Evolutionary conservation across 2,888 invertebrate species (phyloP).

Genomic region (Kryphioiulus occultus): DNA sequence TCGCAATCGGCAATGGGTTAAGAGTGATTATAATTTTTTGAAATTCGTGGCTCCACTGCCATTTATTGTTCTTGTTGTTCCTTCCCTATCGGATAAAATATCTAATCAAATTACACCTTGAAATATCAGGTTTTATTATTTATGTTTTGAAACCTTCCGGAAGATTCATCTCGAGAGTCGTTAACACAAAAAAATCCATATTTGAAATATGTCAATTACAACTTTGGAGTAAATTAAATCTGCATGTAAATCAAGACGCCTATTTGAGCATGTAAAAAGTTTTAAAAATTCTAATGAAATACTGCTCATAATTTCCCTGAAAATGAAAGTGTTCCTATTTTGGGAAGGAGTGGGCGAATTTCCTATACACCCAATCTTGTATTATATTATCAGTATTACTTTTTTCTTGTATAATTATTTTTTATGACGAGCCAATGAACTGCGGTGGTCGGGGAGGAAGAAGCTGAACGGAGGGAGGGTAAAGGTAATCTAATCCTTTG

Average conservation of each 20-base stretch:
- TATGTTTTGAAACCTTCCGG: background rate
- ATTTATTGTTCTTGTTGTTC: background rate
- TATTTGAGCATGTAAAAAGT: background rate
- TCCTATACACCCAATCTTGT: slow-evolving; percentile 36
- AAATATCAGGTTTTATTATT: background rate
- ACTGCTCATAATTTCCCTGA: background rate
- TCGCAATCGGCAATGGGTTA: background rate
- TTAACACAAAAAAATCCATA: no score
- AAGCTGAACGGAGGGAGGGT: background rate
- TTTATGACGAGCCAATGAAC: slow-evolving; percentile 40
- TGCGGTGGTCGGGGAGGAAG: slow-evolving; percentile 33
- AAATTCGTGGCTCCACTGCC: background rate
- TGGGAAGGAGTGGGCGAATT: slow-evolving; percentile 21
- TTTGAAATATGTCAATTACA: background rate
- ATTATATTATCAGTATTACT: slow-evolving; percentile 32
- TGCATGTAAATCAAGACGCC: background rate
- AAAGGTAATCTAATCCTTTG: background rate
- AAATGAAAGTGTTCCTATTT: slow-evolving; percentile 28
- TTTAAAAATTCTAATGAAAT: background rate
- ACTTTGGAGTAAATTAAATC: background rate
- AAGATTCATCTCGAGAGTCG: background rate
- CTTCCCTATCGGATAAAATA: no score
- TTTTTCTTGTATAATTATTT: slow-evolving; percentile 30
- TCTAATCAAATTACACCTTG: background rate
- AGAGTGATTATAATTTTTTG: background rate